Evolutionary conservation across 2,888 invertebrate genomes (phyloP), one percentile per base, ranked within the genome.

Genomic region (Ethmia dodecea): DNA sequence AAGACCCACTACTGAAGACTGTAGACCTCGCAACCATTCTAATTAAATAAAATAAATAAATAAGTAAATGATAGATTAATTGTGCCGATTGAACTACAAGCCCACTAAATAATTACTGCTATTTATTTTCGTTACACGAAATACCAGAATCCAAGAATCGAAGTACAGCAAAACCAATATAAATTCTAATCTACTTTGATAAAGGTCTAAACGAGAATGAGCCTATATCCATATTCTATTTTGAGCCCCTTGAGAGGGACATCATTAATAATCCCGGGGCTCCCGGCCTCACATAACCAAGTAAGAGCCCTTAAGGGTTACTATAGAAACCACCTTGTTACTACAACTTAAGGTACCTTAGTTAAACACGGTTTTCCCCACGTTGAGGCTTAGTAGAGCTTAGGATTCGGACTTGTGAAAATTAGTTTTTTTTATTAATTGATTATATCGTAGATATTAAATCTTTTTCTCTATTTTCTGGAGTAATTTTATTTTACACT

Each of bases 241-340:
- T 11, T 29, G 32, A 37, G 24, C 37, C 28, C 27, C 24, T 37
- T 33, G 22, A 25, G 18, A 25, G 28, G 37, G 37, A 29, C 37
- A 33, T 25, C 28, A 37, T 37, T 37, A 32, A 37, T 37, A 37
- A 35, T 29, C 24, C 20, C 24, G 2, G 10, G 6, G 3, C 28
- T 16, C 18, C 22, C 13, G 29, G 16, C 28, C 36, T 28, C 11
- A 20, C 22, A 5, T 28, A 28, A 22, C 22, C 20, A 16, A 22
- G n/a, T 20, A 13, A 32, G 20, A 25, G 13, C 11, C 15, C 11
- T 25, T 11, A n/a, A n/a, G n/a, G 9, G 33, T 33, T 16, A 27
- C 22, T 13, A 33, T 27, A 20, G 14, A 13, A 24, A 24, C 31
- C 31, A 16, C 22, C 24, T 16, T 10, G 4, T 24, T 16, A 31